These are phyloP conservation scores for Aphelenchoides bicaudatus DNA, from an alignment of 2,888 invertebrate genomes.

Conservation along the genomic window DNA sequence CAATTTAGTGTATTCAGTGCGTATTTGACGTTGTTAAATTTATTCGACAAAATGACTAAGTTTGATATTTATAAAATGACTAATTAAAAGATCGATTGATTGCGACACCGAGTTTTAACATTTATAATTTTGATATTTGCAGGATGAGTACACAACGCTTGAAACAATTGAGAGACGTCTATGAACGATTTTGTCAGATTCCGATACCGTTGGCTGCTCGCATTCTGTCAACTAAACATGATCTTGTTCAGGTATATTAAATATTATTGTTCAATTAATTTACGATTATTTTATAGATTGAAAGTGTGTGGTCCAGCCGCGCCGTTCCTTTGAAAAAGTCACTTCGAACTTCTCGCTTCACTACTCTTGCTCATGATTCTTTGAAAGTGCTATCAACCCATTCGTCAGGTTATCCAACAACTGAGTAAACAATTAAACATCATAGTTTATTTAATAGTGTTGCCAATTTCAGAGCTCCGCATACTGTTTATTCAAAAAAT, in stretches of 20 bases:
- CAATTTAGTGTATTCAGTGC: too few species aligned
- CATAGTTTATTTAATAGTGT: background rate
- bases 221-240: background rate
- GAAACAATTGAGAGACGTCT: slow-evolving; percentile 1
- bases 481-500: slow-evolving; percentile 33
- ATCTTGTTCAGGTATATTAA: background rate
- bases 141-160: background rate
- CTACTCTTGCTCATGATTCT: slow-evolving; percentile 32
- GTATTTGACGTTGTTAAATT: too few species aligned
- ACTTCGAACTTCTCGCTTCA: slow-evolving; percentile 20
- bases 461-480: slow-evolving; percentile 34
- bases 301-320: slow-evolving; percentile 47
- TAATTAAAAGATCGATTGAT: too few species aligned
- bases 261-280: background rate
- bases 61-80: too few species aligned
- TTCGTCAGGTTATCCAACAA: background rate
- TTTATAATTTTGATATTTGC: too few species aligned
- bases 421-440: background rate
- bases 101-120: too few species aligned
- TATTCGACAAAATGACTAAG: too few species aligned
- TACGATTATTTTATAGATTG: slow-evolving; percentile 34
- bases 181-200: slow-evolving; percentile 1
- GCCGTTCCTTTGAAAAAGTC: slow-evolving; percentile 43
- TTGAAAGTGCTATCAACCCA: slow-evolving; percentile 28
- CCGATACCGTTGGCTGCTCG: background rate